Evolutionary conservation across 2,888 invertebrate species (phyloP), one percentile per base, ranked within the genome.

Genomic region (Eustalomyia histrio): DNA sequence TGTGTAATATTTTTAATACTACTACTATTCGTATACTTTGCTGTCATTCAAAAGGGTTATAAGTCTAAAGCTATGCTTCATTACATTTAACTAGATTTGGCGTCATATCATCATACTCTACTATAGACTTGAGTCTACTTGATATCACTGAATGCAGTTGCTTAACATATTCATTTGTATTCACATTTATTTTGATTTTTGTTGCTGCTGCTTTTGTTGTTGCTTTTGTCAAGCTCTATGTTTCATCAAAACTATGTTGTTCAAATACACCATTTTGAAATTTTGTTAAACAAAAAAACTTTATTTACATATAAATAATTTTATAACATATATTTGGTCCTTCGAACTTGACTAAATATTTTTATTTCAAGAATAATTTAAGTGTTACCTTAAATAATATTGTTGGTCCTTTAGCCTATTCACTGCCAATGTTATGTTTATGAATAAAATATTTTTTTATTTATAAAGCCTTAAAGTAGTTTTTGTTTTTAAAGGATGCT

Each of bases 81-180:
- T 76, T 64, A 55, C 50, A 64, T 58, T 64, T 76, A 64, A 76
- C 64, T 71, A 52, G 64, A 14, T 58, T 76, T 71, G 58, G 58
- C 58, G 57, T 43, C 57, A 58, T 64, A 64, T 63, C 39, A 58
- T 64, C 71, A 76, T 58, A 50, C 17, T 9, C 35, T 63, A 18
- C 55, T 47, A 6, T 29, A 29, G 17, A 53, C n/a, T 43, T 43
- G 21, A 12, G 39, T 55, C 29, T 29, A 63, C 3, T 64, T 21
- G 33, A 58, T 29, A 29, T 6, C 43, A 50, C 8, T n/a, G 9
- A 29, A 58, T 35, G 58, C 29, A 61, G 67, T 29, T 29, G 75
- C 53, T 75, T 67, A 53, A 17, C 6, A 43, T 33, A 21, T 53
- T 52, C 29, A 75, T 74, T 67, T 75, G 60, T 74, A 14, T 74